Evolutionary conservation across 2,888 invertebrate genomes (phyloP).

Genomic region (Epistrophe eligans): DNA sequence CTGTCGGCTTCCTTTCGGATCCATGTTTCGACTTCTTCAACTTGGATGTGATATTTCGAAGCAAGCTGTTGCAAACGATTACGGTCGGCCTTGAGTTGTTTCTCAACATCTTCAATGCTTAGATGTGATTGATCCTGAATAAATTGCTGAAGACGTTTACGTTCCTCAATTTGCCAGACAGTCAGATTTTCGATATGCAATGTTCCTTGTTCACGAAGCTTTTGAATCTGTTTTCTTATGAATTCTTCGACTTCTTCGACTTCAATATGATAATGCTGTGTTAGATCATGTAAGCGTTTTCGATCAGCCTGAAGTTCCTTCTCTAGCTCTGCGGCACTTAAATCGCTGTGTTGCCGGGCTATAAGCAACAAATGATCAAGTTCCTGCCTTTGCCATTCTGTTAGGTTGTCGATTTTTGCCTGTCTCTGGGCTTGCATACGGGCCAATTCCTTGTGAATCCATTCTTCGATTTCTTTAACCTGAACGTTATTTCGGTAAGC

Average conservation of each 20-base stretch:
- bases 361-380: slow-evolving; percentile 80
- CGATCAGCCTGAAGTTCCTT: slow-evolving; percentile 80
- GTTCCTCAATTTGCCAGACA: slow-evolving; percentile 81
- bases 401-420: slow-evolving; percentile 80
- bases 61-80: slow-evolving; percentile 81
- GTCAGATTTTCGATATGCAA: slow-evolving; percentile 81
- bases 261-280: slow-evolving; percentile 81
- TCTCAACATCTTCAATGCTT: slow-evolving; percentile 80
- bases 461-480: slow-evolving; percentile 82
- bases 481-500: slow-evolving; percentile 82
- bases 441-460: slow-evolving; percentile 81
- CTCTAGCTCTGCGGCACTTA: slow-evolving; percentile 81
- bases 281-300: slow-evolving; percentile 79
- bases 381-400: slow-evolving; percentile 81
- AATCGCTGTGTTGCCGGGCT: slow-evolving; percentile 80
- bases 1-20: slow-evolving; percentile 81
- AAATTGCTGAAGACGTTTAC: slow-evolving; percentile 80
- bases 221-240: slow-evolving; percentile 81
- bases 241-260: slow-evolving; percentile 81
- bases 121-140: slow-evolving; percentile 79
- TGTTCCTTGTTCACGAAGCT: slow-evolving; percentile 80
- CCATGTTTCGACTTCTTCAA: slow-evolving; percentile 82
- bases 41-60: slow-evolving; percentile 80
- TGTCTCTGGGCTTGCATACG: slow-evolving; percentile 80
- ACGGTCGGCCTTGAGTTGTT: slow-evolving; percentile 80